A percentile compares a stretch with the other conserved stretches of the same genome.
phyloP scores from a whole-genome alignment of 2,113 vertebrate species.

The Eidolon helvum region DNA sequence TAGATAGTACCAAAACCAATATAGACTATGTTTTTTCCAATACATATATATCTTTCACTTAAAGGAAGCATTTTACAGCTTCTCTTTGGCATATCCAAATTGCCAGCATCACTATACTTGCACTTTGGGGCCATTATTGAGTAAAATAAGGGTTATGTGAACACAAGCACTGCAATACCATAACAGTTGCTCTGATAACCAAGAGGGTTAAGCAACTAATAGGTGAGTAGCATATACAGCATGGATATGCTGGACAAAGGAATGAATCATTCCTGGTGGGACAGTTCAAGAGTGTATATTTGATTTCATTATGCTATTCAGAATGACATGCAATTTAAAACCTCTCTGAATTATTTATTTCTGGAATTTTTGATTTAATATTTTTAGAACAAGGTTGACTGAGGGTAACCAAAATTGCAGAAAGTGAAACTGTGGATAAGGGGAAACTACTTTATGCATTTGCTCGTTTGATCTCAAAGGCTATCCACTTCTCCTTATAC shows the following conservation, averaged over 20 bases:
- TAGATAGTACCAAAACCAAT: neutral
- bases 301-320: neutral
- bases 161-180: neutral
- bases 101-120: neutral
- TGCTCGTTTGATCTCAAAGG: neutral
- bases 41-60: neutral
- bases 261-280: neutral
- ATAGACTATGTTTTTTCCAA: neutral
- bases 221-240: neutral
- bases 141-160: neutral
- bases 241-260: neutral
- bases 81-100: neutral
- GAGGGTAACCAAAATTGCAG: neutral
- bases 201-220: neutral
- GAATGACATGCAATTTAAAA: neutral
- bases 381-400: neutral
- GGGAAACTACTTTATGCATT: neutral
- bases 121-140: neutral
- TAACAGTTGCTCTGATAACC: neutral
- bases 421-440: neutral
- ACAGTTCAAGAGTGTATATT: neutral
- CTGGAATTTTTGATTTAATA: neutral
- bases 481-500: neutral
- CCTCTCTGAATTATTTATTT: neutral
- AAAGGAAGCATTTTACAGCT: neutral